These are phyloP conservation scores for Microctenopoma stevenorrisi DNA, from an alignment of 2,797 vertebrate genomes.

Conservation along the genomic window DNA sequence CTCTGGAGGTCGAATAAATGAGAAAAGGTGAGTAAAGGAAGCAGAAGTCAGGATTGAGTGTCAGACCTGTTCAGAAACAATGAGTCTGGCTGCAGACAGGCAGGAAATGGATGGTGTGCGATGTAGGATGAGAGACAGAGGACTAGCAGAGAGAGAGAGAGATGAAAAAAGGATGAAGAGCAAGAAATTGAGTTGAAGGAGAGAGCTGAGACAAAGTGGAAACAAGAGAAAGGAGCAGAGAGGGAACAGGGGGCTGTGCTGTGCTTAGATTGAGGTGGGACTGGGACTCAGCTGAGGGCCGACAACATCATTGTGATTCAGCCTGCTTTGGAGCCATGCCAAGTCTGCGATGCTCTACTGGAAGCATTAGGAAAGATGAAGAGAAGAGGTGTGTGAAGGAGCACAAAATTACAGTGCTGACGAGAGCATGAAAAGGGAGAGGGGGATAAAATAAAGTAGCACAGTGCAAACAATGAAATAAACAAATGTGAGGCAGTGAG, in stretches of 20 bases:
- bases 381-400: slow-evolving; percentile 64
- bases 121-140: slow-evolving; percentile 26
- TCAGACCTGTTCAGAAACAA: slow-evolving; percentile 42
- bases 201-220: slow-evolving; percentile 49
- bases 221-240: slow-evolving; percentile 26
- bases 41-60: slow-evolving; percentile 38
- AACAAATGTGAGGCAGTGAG: slow-evolving; percentile 52
- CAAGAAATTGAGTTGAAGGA: slow-evolving; percentile 34
- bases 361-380: slow-evolving; percentile 67
- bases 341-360: slow-evolving; percentile 57
- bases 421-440: slow-evolving; percentile 32
- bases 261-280: slow-evolving; percentile 66
- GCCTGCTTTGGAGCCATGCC: slow-evolving; percentile 58
- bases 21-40: slow-evolving; percentile 34
- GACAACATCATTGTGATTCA: slow-evolving; percentile 67
- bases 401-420: slow-evolving; percentile 62
- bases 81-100: slow-evolving; percentile 26
- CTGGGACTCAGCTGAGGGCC: slow-evolving; percentile 51
- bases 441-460: slow-evolving; percentile 45
- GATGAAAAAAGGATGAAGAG: slow-evolving; percentile 18
- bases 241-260: slow-evolving; percentile 21
- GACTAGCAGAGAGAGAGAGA: slow-evolving; percentile 26
- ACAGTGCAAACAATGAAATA: slow-evolving; percentile 63
- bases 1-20: slow-evolving; percentile 46
- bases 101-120: slow-evolving; percentile 34